Evolutionary conservation across 2,113 vertebrate genomes (phyloP), one percentile per base, ranked within the genome.

Genomic region (Trochalopteron elliotii): DNA sequence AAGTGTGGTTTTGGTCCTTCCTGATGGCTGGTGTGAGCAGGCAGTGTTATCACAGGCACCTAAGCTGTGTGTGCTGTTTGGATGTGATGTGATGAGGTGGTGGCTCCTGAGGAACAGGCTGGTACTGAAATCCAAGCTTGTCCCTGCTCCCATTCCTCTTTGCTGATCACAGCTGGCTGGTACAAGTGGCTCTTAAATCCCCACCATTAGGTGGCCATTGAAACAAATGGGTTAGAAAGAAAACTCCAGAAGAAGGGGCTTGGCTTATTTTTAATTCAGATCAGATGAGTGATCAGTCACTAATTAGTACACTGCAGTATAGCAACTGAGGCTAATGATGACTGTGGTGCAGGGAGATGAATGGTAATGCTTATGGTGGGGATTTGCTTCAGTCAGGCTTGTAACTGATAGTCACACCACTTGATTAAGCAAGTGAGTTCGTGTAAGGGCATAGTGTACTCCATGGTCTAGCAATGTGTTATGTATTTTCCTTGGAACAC

Each of bases 401-500:
- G 68, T 52, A 35, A 61, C 50, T 2, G 3, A 67, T 91, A 71
- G 44, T 75, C 56, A 47, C 30, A n/a, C 18, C 52, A 70, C 59
- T 92, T 71, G 57, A 50, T 87, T 90, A 70, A 77, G 31, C 50
- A 45, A 90, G 24, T 50, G 71, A 53, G 57, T 86, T 94, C 2
- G 0, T 71, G 21, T 89, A 53, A 83, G 81, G 47, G 35, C 55
- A 30, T 42, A 40, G 79, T 49, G 55, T 91, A 20, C 10, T 2
- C 24, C 5, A 68, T 71, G 24, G 64, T 91, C 83, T 40, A 52
- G 67, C 50, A 90, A 23, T 49, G 59, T 49, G 28, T 39, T 83
- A 59, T 71, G 35, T 90, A 33, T 96, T 94, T 95, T 77, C 56
- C 50, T 91, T 92, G 96, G 79, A 96, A 83, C 7, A 8, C 12